Percentiles rank a stretch among this genome's conserved stretches.
phyloP scores from a whole-genome alignment of 2,113 vertebrate genomes.

The Psittacara wagleri region DNA sequence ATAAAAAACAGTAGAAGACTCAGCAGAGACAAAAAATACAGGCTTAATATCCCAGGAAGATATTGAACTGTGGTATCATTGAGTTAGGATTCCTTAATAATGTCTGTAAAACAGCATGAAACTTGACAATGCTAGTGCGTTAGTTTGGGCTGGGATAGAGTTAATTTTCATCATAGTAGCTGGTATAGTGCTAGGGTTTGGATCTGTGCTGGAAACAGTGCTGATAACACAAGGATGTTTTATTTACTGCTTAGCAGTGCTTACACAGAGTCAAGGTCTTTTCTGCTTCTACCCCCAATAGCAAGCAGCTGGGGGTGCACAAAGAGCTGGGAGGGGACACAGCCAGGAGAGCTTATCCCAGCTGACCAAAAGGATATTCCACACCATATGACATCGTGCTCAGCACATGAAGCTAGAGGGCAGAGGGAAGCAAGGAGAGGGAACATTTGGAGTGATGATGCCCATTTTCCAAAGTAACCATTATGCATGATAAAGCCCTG shows the following conservation, averaged over 20 bases:
- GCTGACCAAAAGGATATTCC: neutral
- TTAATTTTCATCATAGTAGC: neutral
- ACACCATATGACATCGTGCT: neutral
- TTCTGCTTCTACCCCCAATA: neutral
- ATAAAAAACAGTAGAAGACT: neutral
- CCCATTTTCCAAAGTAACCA: neutral
- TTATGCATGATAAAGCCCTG: neutral
- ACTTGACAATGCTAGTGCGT: neutral
- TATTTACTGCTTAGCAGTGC: neutral
- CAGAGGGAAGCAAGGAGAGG: neutral
- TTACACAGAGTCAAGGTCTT: neutral
- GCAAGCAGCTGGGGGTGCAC: neutral
- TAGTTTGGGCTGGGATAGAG: neutral
- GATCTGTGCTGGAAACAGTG: neutral
- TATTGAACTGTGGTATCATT: neutral
- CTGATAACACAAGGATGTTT: neutral
- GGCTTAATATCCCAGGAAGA: neutral
- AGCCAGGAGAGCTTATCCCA: neutral
- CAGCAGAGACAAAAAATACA: neutral
- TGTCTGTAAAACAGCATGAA: neutral
- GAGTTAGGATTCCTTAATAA: neutral
- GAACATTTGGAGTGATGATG: neutral
- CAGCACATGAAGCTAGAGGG: neutral
- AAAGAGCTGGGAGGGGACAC: neutral
- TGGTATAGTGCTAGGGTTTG: neutral